Base-by-base conservation (phyloP, 2,113 vertebrate genomes). In the Eolophus roseicapilla region DNA sequence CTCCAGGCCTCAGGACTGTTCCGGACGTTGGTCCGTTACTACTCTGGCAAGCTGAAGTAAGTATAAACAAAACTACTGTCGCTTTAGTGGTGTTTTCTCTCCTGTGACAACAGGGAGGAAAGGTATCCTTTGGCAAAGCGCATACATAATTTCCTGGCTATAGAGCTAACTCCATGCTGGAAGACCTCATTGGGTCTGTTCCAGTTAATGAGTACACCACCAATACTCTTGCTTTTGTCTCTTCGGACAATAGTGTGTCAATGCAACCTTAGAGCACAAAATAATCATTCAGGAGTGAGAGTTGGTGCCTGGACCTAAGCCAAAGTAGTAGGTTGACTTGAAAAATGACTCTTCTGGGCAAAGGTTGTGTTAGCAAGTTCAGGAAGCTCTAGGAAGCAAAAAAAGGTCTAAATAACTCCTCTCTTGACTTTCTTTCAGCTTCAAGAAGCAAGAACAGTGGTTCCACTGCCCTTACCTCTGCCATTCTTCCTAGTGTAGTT, bases 391-490 rank as follows among this genome's bases (percentile, higher is more conserved):
- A 80, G 11, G 12, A 2, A 41, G 13, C 24, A 41, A 71, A 60
- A 81, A 76, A 13, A 81, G 14, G 7, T 75, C 35, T 91, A 67
- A 86, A 43, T 53, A 2, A 53, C 17, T 50, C 23, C 23, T 95
- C 35, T 85, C 10, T 41, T 74, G 15, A 77, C 24, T 88, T 76
- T 74, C 28, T 97, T 95, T 63, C 76, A 97, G 96, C 37, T 74
- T 95, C 96, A 92, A 89, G 94, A 88, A 88, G 12, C 27, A 82
- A 75, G 60, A 95, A 84, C 57, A 71, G 46, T 3, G 39, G 46
- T 64, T 55, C 39, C 10, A 44, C 60, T 71, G 33, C 52, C 33
- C 35, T 62, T 0, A 0, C 29, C 64, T 86, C 92, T 67, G 17
- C 29, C 3, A 2, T 78, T 92, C 92, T 97, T 80, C 46, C 13